phyloP scores from a whole-genome alignment of 2,888 invertebrate genomes.

The Parnassius orleans region DNA sequence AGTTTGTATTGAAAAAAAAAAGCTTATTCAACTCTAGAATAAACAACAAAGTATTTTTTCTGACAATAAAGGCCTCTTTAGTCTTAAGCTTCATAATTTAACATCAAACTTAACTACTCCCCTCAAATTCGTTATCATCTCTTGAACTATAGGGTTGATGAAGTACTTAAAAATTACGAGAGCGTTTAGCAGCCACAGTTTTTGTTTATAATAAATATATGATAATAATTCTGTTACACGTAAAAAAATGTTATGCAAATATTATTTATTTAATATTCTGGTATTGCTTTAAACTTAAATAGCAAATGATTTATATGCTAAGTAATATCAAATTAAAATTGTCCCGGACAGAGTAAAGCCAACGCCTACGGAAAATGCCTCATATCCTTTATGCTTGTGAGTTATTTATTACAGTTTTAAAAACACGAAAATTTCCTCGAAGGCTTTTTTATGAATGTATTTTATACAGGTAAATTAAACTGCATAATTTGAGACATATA shows the following conservation, averaged over 20 bases:
- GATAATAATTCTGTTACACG: background rate
- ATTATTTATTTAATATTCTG: background rate
- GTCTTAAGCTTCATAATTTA: no score
- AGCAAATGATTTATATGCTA: slow-evolving; percentile 38
- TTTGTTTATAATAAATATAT: no score
- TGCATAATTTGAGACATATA: no score
- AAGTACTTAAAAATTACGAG: no score
- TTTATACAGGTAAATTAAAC: no score
- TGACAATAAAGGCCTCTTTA: no score
- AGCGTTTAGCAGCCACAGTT: background rate
- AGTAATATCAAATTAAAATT: slow-evolving; percentile 33
- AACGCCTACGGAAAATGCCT: slow-evolving; percentile 41
- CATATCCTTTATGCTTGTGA: slow-evolving; percentile 35
- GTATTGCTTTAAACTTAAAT: slow-evolving; percentile 26
- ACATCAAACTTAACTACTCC: no score
- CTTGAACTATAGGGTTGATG: background rate
- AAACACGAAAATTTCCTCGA: slow-evolving; percentile 21
- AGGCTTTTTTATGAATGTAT: slow-evolving; percentile 25
- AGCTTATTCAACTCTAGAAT: no score
- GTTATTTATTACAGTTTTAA: slow-evolving; percentile 36
- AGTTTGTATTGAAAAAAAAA: no score
- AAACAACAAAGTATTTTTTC: no score
- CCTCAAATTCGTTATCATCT: background rate
- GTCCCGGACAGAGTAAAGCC: slow-evolving; percentile 42
- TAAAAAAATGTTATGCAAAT: background rate